Conservation (phyloP, 2,888 invertebrate genomes). For the Morpho deidamia region DNA sequence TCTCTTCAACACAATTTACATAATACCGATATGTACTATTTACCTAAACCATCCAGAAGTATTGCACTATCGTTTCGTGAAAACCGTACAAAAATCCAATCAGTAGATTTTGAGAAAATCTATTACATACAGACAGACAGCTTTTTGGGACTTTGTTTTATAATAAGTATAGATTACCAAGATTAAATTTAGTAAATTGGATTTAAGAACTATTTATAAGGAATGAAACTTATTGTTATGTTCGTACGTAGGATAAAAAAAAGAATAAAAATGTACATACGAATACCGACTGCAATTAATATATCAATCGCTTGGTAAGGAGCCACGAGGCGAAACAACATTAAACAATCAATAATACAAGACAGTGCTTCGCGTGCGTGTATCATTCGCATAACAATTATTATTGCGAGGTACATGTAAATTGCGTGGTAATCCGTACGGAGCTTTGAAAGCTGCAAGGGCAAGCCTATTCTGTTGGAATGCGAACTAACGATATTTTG, state of each 20-base stretch:
- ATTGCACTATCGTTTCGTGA: too few species aligned
- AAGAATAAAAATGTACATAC: neutral
- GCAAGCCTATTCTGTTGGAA: slow-evolving; percentile 16
- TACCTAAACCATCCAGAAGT: too few species aligned
- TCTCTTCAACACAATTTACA: too few species aligned
- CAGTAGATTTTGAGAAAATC: too few species aligned
- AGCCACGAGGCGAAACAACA: slow-evolving; percentile 35
- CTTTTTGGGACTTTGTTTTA: too few species aligned
- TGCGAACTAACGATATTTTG: slow-evolving; percentile 9
- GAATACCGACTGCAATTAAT: slow-evolving; percentile 28
- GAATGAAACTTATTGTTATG: neutral
- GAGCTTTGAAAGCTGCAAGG: slow-evolving; percentile 35
- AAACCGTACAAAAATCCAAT: too few species aligned
- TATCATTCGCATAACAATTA: slow-evolving; percentile 69
- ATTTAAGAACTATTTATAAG: too few species aligned
- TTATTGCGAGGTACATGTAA: slow-evolving; percentile 60
- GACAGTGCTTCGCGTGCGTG: slow-evolving; percentile 52
- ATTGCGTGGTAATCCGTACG: slow-evolving; percentile 54
- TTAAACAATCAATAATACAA: slow-evolving; percentile 22
- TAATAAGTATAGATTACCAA: too few species aligned
- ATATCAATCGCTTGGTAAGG: slow-evolving; percentile 46
- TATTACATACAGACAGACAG: too few species aligned
- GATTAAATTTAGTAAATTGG: too few species aligned
- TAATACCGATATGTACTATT: too few species aligned
- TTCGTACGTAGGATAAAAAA: neutral